Evolutionary conservation across 2,797 vertebrate genomes (phyloP), one percentile per base, ranked within the genome.

Genomic region (Cyprinodon diabolis): DNA sequence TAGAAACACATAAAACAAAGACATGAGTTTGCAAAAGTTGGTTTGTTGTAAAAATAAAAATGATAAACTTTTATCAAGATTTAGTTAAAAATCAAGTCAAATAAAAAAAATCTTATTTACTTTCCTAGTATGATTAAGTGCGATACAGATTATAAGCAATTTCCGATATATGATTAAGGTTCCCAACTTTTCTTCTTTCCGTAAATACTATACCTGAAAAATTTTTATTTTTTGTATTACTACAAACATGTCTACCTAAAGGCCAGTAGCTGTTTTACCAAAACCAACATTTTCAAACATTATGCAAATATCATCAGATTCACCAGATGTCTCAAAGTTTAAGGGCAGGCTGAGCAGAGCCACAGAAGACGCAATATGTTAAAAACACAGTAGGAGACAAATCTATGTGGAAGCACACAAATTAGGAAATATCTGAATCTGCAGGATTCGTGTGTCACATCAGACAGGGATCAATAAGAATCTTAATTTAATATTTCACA

Each of bases 401-500:
- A 73, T 55, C 80, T 84, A 66, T 17, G 48, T 17, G 45, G 72
- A 80, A 19, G 52, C 75, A 81, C 51, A 49, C 71, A 68, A 68
- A 86, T 35, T 62, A 79, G 72, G 19, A 52, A 56, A 75, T 79
- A 86, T 72, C 74, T 73, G 76, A 78, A 86, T 72, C 74, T 73
- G 76, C 51, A 40, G 21, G 4, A 48, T 62, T 82, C 40, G 15
- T 9, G 66, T 12, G 2, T 8, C 72, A 54, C 69, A 58, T 1
- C 68, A 68, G 81, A 71, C 73, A 72, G 21, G 74, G 84, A 88
- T 63, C 80, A 90, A 88, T 85, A 71, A 23, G 54, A 82, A 83
- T 90, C 87, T 87, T 89, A 86, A 92, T 91, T 87, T 91, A 87
- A 90, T 81, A 86, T 88, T 89, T 80, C 86, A 77, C 82, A 68